Base-by-base conservation (phyloP, 2,888 invertebrate genomes). In the Trissolcus japonicus region DNA sequence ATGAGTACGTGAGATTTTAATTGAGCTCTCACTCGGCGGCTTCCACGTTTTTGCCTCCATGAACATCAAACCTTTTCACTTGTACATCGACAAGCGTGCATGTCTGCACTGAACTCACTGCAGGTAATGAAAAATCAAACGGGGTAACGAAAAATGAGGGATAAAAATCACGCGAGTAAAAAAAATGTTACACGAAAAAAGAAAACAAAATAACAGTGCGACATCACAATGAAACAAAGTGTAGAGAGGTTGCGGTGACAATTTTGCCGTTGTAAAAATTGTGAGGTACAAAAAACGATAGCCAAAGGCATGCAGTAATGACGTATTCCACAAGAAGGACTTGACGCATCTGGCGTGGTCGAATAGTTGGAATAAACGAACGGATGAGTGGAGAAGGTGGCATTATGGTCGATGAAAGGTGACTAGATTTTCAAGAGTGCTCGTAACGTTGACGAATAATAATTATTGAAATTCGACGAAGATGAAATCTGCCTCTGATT, bases 1-100 rank as follows among this genome's bases (percentile, higher is more conserved):
- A 81, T 74, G 76, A 81, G 74, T 68, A 78, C 74, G 81, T 76
- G 79, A 79, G 72, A 79, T 83, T 82, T 83, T 82, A 82, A 82
- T 82, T 81, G 81, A 81, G 76, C 63, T 76, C 77, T 66, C 67
- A 73, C 63, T 76, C 71, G 56, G 53, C n/a, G 57, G 66, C 62
- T 66, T 72, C 56, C 57, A 59, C 61, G 55, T 59, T 72, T 67
- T 71, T 61, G 35, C 75, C 46, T 41, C 65, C 59, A 48, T 62
- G 48, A 59, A 75, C 67, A 69, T 69, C 54, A 65, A 69, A 66
- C 50, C 67, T 62, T 73, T 72, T 72, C 72, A 71, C 50, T 65
- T 66, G 50, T 63, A 63, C 14, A 59, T 71, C 51, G 65, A 56
- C 65, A 41, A 60, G 19, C 40, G 48, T 51, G 41, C 55, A 25